Base-by-base conservation (phyloP, 1,140 invertebrate genomes). In the Aphelenchoides besseyi region DNA sequence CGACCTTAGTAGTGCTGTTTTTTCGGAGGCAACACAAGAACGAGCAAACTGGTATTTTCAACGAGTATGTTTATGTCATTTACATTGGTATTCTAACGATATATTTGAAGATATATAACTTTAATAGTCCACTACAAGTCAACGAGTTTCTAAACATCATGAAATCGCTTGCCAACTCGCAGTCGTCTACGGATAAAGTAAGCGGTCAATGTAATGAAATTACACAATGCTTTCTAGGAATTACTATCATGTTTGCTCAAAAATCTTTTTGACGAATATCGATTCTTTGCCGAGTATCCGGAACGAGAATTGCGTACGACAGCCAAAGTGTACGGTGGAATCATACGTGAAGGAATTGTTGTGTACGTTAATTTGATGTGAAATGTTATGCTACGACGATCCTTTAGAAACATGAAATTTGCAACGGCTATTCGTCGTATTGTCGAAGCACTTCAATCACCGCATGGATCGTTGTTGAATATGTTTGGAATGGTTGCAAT, bases 211-310 rank as follows among this genome's bases (percentile, higher is more conserved):
- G n/a, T n/a, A n/a, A n/a, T 26, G 1, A 12, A 69, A 16, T n/a
- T 61, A 59, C 26, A 1, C 35, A 18, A 18, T n/a, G 28, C 5
- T 18, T 74, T 74, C 26, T 36, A 78, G 78, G 79, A 91, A 82
- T 93, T 98, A 0, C 97, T 95, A 84, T 90, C 90, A n/a, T 98
- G 96, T 83, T 98, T 98, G 93, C 86, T 99, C 55, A 88, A 94
- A 30, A 98, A 98, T 86, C 88, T 99, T 2, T 98, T 98, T 86
- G 96, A 98, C 86, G 96, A 99, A 85, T 98, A 97, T 85, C 89
- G 91, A 79, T 98, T 98, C 85, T 98, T 98, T 83, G 93, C 93
- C 1, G 94, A 97, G 84, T 99, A 99, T 87, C 96, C 96, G 0
- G 95, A 98, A 71, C 93, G 95, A 86, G 96, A 98, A 85, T 87